phyloP scores from a whole-genome alignment of 2,888 invertebrate genomes.

The Eupithecia pulchellata region DNA sequence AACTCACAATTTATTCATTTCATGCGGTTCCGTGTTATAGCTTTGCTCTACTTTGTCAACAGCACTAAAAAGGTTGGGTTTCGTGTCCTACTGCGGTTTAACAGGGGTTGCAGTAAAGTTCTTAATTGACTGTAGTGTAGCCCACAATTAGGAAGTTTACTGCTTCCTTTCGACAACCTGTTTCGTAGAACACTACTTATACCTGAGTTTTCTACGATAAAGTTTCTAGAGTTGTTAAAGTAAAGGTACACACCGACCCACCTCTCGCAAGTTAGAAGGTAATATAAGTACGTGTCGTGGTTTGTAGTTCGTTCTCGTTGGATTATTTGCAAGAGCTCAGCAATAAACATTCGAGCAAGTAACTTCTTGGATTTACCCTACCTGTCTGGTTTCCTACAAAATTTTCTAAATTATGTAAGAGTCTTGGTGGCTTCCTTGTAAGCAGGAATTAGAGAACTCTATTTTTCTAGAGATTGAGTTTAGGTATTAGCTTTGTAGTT shows the following conservation, averaged over 20 bases:
- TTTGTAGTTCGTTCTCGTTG: not conserved
- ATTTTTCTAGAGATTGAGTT: no score
- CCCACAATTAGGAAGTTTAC: slow-evolving; percentile 17
- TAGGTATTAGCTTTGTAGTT: no score
- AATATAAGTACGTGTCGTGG: not conserved
- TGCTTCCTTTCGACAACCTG: slow-evolving; percentile 21
- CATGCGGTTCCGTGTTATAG: slow-evolving; percentile 11
- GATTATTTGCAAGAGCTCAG: not conserved
- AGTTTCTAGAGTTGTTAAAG: slow-evolving; percentile 4
- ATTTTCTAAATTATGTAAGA: not conserved
- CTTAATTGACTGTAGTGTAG: slow-evolving; percentile 25
- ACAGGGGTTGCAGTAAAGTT: slow-evolving; percentile 30
- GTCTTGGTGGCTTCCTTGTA: no score
- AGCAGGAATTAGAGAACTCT: not conserved
- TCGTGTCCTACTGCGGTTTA: slow-evolving; percentile 20
- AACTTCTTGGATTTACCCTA: not conserved
- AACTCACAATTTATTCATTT: not conserved
- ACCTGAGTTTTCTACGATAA: not conserved
- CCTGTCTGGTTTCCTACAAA: not conserved
- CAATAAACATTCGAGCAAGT: slow-evolving; percentile 1
- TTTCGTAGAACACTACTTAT: not conserved
- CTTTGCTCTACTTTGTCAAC: slow-evolving; percentile 28
- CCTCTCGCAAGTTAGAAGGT: slow-evolving; percentile 7
- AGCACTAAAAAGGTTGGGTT: slow-evolving; percentile 15
- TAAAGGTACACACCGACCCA: not conserved